phyloP scores from a whole-genome alignment of 2,797 vertebrate genomes.

The Macropodus opercularis region DNA sequence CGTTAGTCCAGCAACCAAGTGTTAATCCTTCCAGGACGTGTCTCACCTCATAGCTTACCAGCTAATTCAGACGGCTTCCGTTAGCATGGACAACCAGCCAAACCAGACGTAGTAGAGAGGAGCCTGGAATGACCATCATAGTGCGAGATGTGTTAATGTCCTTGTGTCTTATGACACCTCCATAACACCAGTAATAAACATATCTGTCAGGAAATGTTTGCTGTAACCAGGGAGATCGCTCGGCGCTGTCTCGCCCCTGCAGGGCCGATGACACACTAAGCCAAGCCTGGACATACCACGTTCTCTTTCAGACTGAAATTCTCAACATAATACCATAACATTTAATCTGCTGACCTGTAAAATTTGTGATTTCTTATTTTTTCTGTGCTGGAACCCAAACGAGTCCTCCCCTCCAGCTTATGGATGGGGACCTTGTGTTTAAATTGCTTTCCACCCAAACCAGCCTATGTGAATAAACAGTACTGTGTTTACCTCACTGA shows the following conservation, averaged over 20 bases:
- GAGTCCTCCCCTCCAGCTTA: too few relatives aligned
- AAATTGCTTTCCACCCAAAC: too few relatives aligned
- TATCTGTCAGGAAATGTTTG: conserved; percentile 21
- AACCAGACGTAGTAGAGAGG: conserved; percentile 57
- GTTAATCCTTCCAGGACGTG: conserved; percentile 75
- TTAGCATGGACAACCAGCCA: conserved; percentile 52
- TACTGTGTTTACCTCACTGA: too few relatives aligned
- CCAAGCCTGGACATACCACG: background rate
- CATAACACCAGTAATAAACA: conserved; percentile 13
- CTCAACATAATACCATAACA: too few relatives aligned
- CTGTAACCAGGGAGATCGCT: background rate
- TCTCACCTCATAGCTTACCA: conserved; percentile 66
- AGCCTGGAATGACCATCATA: conserved; percentile 34
- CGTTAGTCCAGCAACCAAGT: conserved; percentile 48
- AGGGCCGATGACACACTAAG: background rate
- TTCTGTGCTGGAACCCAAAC: too few relatives aligned
- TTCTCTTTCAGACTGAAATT: too few relatives aligned
- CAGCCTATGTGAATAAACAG: too few relatives aligned
- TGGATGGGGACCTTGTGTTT: too few relatives aligned
- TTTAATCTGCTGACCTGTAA: too few relatives aligned
- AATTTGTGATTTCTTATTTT: too few relatives aligned
- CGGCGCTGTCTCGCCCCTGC: too few relatives aligned
- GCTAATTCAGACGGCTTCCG: conserved; percentile 70
- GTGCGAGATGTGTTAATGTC: conserved; percentile 36
- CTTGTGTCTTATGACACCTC: conserved; percentile 4